Conservation (phyloP, 2,888 invertebrate species). For the Fragum whitleyi region DNA sequence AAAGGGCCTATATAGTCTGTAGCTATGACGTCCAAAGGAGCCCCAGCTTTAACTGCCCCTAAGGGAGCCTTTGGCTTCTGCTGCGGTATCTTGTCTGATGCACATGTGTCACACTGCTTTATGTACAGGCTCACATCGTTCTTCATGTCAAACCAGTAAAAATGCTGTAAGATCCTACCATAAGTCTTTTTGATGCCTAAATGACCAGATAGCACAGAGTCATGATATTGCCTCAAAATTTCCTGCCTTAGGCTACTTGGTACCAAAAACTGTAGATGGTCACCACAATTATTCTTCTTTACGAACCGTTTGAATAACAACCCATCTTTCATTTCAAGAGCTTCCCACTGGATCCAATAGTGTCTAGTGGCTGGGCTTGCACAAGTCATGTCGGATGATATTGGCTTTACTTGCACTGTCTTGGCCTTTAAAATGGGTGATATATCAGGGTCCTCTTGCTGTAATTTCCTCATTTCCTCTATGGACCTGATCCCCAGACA, state of each 20-base stretch:
- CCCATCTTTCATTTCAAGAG: neutral
- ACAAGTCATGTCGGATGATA: neutral
- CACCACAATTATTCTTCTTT: neutral
- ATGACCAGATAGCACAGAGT: conserved; percentile 11
- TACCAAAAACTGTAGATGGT: neutral
- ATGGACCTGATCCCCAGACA: neutral
- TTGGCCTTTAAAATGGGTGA: neutral
- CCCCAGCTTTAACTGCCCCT: conserved; percentile 25
- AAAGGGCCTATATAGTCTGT: too few relatives aligned
- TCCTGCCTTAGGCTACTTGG: neutral
- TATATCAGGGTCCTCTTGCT: conserved; percentile 1
- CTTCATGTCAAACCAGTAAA: conserved; percentile 29
- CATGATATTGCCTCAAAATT: neutral
- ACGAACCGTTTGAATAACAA: neutral
- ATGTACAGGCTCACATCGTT: conserved; percentile 41
- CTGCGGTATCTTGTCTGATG: conserved; percentile 19
- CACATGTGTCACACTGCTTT: too few relatives aligned
- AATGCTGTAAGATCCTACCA: neutral
- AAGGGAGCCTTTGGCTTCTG: conserved; percentile 41
- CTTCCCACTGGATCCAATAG: conserved; percentile 5
- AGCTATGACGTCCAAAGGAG: conserved; percentile 33
- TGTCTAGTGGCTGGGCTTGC: conserved; percentile 5
- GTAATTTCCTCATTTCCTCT: neutral
- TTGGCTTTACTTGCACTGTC: neutral
- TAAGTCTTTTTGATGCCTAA: conserved; percentile 9